phyloP scores from a whole-genome alignment of 2,888 invertebrate species.

The Seira ritae region DNA sequence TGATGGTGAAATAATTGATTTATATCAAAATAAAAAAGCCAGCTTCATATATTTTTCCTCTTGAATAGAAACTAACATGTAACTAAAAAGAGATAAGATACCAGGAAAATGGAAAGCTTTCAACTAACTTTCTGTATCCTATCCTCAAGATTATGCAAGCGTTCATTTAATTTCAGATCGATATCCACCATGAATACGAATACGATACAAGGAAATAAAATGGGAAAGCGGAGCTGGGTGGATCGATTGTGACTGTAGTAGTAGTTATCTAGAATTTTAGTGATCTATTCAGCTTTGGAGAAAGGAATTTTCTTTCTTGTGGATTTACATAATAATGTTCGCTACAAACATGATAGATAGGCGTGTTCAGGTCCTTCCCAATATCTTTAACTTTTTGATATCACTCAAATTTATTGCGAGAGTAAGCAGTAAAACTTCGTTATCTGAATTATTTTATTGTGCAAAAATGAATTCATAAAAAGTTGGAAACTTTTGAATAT shows the following conservation, averaged over 20 bases:
- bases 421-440: background rate
- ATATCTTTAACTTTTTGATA: background rate
- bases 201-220: too few relatives aligned
- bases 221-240: background rate
- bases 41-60: too few relatives aligned
- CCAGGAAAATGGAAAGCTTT: too few relatives aligned
- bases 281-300: slow-evolving; percentile 9
- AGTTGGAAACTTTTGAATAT: background rate
- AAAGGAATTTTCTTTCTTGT: background rate
- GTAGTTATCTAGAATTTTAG: background rate
- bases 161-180: background rate
- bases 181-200: background rate
- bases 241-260: background rate
- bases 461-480: background rate
- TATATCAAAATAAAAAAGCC: too few relatives aligned
- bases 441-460: background rate
- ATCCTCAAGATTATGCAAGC: slow-evolving; percentile 7
- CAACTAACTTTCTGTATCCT: background rate
- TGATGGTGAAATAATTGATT: too few relatives aligned
- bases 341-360: background rate
- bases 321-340: background rate
- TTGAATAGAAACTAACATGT: too few relatives aligned
- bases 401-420: background rate
- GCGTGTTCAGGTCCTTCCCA: background rate
- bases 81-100: too few relatives aligned